Evolutionary conservation across 2,888 invertebrate genomes (phyloP), one percentile per base, ranked within the genome.

Genomic region (Phyllotreta striolata): DNA sequence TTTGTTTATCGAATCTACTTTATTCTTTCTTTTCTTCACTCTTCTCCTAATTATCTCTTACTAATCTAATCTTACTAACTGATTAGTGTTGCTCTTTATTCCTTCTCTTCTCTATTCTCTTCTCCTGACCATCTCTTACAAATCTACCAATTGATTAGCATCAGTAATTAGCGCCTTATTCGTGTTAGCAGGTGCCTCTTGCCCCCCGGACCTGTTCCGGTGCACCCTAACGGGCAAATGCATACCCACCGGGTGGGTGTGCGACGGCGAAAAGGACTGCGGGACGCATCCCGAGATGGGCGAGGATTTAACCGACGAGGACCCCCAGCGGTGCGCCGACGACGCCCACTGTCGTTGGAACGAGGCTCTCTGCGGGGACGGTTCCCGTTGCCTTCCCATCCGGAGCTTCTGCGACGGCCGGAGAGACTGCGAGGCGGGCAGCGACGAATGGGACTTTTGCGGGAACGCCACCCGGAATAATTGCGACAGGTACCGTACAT

Each of bases 391-490:
- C 82, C 83, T 87, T 68, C 86, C 85, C 35, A 80, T 89, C 54
- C 78, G 80, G 49, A 79, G 83, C 73, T 88, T 91, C 79, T 93
- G 93, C 82, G 88, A 92, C 81, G 85, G 84, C n/a, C 77, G 73
- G 43, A 78, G 83, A 8, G 87, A 91, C 80, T 92, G 92, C 79
- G 83, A 85, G 49, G 88, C 90, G 79, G 85, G 84, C 71, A 87
- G 87, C 72, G 92, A 92, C 81, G 92, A 92, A 81, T 89, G 88
- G 82, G 84, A 85, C 72, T 85, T 88, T 78, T 91, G 91, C 79
- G 82, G 86, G 81, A 85, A 79, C 40, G 65, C 62, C 9, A 73
- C 77, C 0, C 24, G 52, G 13, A 38, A 12, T 8, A 1, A 24
- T 24, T 81, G 81, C 66, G 73, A 76, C 38, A 73, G 67, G 67